Evolutionary conservation across 2,113 vertebrate species (phyloP).

Genomic region (Tonatia bakeri): DNA sequence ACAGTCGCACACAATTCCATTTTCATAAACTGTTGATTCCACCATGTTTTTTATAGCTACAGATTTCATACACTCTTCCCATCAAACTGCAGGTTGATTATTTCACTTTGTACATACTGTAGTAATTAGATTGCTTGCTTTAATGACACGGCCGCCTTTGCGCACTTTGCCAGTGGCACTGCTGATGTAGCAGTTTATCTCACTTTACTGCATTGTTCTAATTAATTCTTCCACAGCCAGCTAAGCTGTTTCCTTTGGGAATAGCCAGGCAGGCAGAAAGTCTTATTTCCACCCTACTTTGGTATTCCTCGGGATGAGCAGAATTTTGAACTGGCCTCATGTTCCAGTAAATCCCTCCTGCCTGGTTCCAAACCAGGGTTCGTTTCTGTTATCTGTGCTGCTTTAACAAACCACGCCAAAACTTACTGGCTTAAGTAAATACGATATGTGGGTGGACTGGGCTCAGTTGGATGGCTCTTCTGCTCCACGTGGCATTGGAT

Average conservation of each 20-base stretch:
- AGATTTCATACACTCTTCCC: constrained; percentile 75
- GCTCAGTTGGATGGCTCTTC: constrained; percentile 37
- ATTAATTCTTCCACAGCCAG: constrained; percentile 63
- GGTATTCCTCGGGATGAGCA: constrained; percentile 13
- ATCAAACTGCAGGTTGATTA: constrained; percentile 73
- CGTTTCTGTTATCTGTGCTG: neutral
- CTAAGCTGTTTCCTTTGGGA: constrained; percentile 59
- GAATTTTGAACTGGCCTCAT: constrained; percentile 37
- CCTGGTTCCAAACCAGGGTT: neutral
- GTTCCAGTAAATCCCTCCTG: constrained; percentile 21
- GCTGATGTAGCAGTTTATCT: constrained; percentile 72
- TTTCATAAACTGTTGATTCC: constrained; percentile 79
- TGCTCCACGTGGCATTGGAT: neutral
- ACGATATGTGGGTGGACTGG: neutral
- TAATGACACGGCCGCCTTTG: constrained; percentile 62
- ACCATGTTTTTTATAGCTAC: constrained; percentile 70
- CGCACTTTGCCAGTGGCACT: constrained; percentile 53
- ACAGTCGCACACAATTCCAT: constrained; percentile 67
- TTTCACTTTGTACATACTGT: constrained; percentile 71
- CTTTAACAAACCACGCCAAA: neutral
- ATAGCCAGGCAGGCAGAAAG: neutral
- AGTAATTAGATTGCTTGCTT: constrained; percentile 74
- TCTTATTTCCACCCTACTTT: constrained; percentile 37
- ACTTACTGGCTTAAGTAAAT: neutral
- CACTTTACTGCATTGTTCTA: constrained; percentile 56